Base-by-base conservation (phyloP, 2,797 vertebrate genomes). In the Protonibea diacanthus region DNA sequence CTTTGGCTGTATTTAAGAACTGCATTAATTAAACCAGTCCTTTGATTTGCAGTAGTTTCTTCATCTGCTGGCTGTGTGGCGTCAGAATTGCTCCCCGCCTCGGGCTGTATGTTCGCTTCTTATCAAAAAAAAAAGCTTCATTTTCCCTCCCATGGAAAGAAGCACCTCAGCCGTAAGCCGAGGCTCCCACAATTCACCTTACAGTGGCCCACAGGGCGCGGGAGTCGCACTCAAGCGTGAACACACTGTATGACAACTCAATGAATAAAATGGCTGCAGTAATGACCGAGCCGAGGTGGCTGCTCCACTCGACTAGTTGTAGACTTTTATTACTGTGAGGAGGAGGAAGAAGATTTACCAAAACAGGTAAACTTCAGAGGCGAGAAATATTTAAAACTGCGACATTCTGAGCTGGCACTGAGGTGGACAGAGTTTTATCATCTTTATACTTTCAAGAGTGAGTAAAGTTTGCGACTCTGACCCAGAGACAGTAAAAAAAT, bases 241-340 rank as follows among this genome's bases (percentile, higher is more conserved):
- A 89, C 82, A 33, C 73, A 51, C 79, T 53, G 69, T 61, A 74
- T 65, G 82, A 90, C 87, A 82, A 88, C 76, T 90, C 86, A 85
- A 84, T 92, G 90, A 91, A 91, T 89, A 81, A 89, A 91, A 75
- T 17, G 42, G 78, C 77, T 8, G 56, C 58, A 60, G 84, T 86
- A 88, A 91, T 85, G 86, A 82, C 70, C 82, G 61, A 71, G 76
- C 76, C 71, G 80, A 84, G 67, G 88, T 6, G 58, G 85, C 72
- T 11, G 85, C 82, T 86, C 56, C 80, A 75, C 84, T 81, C 47
- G 1, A 84, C 73, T 20, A 45, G 74, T 12, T 56, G 44, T 45
- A 29, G 52, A 65, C 0, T 52, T 85, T 85, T 68, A 85, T 71
- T 76, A 59, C 69, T 23, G 51, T 6, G 2, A 60, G 68, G 57